Evolutionary conservation across 2,113 vertebrate genomes (phyloP), one percentile per base, ranked within the genome.

Genomic region (Glareola pratincola): DNA sequence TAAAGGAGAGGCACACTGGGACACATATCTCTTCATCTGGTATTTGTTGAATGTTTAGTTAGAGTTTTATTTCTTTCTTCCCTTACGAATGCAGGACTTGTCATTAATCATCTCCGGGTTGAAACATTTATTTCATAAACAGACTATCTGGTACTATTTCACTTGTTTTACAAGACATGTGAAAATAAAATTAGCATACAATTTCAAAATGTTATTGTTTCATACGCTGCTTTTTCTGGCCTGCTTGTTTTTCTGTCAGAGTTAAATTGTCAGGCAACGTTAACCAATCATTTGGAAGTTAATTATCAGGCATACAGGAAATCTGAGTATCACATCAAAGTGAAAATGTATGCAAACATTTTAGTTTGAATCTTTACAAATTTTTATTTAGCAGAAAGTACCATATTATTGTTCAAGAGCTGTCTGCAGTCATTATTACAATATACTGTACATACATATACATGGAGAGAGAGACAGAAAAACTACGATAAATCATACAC

Each of bases 11-110:
- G 62, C 62, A 63, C 72, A 37, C 9, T 86, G 69, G 53, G 85
- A 86, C 30, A 77, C 79, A 85, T 71, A 92, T 48, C 54, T 68
- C 50, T 96, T 90, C 51, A 80, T 74, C 39, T 79, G 74, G 72
- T 93, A 71, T 91, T 91, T 94, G 85, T 51, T 80, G 88, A 64
- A 73, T 79, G 48, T 85, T 97, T 92, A 85, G 45, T 56, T 81
- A 60, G 80, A 71, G 23, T 71, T 95, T 90, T 94, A 87, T 84
- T 94, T 78, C 64, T 86, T 97, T 67, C 56, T 92, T 45, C 81
- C 92, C 43, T 81, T 41, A 76, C 45, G 56, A 93, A 92, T 75
- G 37, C 82, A 84, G 62, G 56, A 36, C 57, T 53, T 72, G 22
- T 10, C 27, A 62, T 94, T 88, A 86, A 73, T 90, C 67, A 75